Evolutionary conservation across 2,797 vertebrate species (phyloP).

Genomic region (Mycteria americana): DNA sequence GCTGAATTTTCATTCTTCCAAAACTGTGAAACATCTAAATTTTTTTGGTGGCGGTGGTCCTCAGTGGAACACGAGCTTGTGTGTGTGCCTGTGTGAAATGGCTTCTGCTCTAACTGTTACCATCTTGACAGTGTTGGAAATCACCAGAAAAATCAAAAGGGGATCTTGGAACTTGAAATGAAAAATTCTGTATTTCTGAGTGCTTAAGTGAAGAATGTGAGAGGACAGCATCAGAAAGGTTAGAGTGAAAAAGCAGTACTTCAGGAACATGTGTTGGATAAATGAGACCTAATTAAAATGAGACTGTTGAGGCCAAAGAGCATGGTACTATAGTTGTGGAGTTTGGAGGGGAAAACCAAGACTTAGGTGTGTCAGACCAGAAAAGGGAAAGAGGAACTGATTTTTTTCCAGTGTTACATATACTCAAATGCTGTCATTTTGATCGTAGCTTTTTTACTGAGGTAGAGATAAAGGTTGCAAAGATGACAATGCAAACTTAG

Average conservation of each 20-base stretch:
- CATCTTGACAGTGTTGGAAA: not conserved
- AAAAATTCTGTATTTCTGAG: not conserved
- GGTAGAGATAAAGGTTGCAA: not conserved
- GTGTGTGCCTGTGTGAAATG: not conserved
- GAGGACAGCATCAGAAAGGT: not conserved
- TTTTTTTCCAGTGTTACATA: not conserved
- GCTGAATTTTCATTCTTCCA: not conserved
- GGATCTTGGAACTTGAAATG: not conserved
- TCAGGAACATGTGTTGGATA: not conserved
- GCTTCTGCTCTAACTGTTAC: not conserved
- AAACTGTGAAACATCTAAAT: not conserved
- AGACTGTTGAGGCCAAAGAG: not conserved
- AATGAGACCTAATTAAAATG: not conserved
- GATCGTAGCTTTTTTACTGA: not conserved
- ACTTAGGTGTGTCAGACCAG: not conserved
- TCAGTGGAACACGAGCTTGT: not conserved
- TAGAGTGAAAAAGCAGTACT: not conserved
- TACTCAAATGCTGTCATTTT: not conserved
- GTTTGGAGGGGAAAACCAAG: not conserved
- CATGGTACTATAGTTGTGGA: fast-evolving
- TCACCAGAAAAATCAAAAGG: not conserved
- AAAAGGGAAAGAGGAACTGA: not conserved
- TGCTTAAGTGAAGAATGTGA: not conserved
- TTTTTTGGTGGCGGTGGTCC: not conserved
- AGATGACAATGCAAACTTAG: not conserved